Conservation (phyloP, 1,140 invertebrate species). For the Phymorhynchus buccinoides region DNA sequence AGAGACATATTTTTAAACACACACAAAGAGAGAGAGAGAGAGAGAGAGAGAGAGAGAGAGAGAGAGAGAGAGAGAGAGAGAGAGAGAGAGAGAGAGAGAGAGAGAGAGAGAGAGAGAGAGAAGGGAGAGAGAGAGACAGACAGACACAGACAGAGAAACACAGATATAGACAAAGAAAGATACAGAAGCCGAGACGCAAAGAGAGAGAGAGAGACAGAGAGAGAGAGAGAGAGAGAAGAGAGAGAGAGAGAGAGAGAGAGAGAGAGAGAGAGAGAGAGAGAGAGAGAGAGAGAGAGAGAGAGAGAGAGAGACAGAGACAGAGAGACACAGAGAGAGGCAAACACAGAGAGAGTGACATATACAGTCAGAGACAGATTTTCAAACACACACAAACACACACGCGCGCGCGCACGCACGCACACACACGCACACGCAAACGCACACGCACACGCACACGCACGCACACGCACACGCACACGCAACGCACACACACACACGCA, state of each 20-base stretch:
- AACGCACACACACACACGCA: background rate
- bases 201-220: background rate
- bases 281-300: constrained; percentile 27
- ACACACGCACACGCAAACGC: background rate
- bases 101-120: constrained; percentile 17
- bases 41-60: constrained; percentile 8
- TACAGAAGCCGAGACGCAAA: background rate
- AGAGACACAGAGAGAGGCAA: background rate
- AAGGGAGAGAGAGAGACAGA: background rate
- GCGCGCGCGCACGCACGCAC: too few species aligned
- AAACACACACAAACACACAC: background rate
- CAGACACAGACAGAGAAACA: too few species aligned
- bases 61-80: background rate
- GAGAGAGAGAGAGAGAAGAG: background rate
- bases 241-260: constrained; percentile 20
- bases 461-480: background rate
- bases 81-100: background rate
- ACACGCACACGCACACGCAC: background rate
- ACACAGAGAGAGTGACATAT: background rate
- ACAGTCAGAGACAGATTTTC: background rate
- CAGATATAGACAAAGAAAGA: background rate
- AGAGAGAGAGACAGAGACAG: background rate
- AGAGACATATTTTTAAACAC: too few species aligned
- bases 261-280: background rate
- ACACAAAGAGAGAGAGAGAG: too few species aligned